Conservation (phyloP, 2,113 vertebrate species). For the Phyllostomus hastatus region DNA sequence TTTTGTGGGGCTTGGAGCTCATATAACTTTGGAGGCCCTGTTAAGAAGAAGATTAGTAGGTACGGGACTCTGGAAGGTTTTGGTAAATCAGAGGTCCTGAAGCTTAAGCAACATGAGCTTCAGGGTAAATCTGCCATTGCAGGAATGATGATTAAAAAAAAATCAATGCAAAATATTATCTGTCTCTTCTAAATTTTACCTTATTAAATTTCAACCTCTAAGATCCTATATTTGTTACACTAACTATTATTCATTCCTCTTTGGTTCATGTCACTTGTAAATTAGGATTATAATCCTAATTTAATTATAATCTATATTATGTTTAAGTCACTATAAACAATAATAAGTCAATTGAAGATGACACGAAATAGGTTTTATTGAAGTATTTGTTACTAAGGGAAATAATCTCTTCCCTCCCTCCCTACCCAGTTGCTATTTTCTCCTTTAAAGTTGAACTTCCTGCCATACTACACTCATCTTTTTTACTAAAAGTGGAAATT, state of each 20-base stretch:
- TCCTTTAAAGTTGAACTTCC: background rate
- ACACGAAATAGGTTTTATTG: background rate
- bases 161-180: background rate
- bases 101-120: background rate
- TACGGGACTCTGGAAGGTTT: background rate
- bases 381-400: slow-evolving; percentile 6
- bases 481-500: slow-evolving; percentile 3
- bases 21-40: background rate
- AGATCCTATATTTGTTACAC: background rate
- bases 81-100: background rate
- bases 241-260: background rate
- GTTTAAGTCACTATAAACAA: background rate
- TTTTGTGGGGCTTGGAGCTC: background rate
- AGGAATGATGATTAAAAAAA: background rate
- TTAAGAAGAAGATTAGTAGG: background rate
- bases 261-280: slow-evolving; percentile 18
- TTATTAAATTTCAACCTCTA: background rate
- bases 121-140: background rate
- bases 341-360: background rate
- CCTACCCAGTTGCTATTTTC: background rate
- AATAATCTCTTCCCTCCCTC: background rate
- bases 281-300: background rate
- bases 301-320: background rate
- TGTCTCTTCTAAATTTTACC: background rate
- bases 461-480: background rate